These are phyloP conservation scores for Peromyscus aztecus DNA, from an alignment of 2,797 vertebrate species.

Conservation along the genomic window DNA sequence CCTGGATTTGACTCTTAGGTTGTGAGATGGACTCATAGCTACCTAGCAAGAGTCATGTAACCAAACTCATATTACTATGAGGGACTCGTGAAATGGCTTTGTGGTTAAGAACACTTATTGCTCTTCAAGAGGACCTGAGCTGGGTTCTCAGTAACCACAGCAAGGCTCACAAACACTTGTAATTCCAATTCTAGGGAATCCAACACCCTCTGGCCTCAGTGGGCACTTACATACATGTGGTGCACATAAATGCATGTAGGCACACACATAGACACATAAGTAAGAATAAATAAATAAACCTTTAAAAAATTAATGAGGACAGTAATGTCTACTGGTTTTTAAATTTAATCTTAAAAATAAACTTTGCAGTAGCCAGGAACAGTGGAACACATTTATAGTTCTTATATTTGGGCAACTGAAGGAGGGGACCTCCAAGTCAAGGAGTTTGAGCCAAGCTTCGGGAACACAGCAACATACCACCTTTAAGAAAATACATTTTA, in stretches of 20 bases:
- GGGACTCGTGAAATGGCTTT: not conserved
- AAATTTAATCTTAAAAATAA: slow-evolving; percentile 40
- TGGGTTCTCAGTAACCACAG: not conserved
- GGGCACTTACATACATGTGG: not conserved
- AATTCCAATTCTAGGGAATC: not conserved
- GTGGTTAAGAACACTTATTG: not conserved
- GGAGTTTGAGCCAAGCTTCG: not conserved
- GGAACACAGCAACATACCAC: not conserved
- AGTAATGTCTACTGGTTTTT: slow-evolving; percentile 21
- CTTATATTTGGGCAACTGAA: not conserved
- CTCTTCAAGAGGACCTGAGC: not conserved
- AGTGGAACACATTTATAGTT: not conserved
- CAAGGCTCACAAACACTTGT: not conserved
- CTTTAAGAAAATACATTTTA: not conserved
- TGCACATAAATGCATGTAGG: not conserved
- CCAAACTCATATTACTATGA: not conserved
- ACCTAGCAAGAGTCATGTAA: not conserved
- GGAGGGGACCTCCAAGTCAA: not conserved
- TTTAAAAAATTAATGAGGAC: not conserved
- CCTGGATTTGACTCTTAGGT: slow-evolving; percentile 25
- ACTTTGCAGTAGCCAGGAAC: not conserved
- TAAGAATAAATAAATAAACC: not conserved
- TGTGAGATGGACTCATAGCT: not conserved
- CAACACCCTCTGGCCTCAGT: not conserved
- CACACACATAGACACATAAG: not conserved